A percentile compares a stretch with the other conserved stretches of the same genome.
Conservation (phyloP, 2,888 invertebrate species). For the Zonitis immaculata region DNA sequence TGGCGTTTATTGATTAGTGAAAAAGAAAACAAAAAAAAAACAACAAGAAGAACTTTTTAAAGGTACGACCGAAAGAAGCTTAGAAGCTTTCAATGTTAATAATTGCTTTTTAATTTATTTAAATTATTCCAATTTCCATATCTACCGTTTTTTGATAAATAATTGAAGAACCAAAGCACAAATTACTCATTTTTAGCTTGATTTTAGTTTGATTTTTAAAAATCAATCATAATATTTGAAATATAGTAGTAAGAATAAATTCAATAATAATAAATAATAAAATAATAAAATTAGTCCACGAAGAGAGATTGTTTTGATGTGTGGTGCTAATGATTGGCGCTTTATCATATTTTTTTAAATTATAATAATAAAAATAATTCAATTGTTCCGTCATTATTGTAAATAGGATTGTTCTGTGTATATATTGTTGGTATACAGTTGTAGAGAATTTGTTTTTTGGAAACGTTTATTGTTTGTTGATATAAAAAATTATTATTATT, state of each 20-base stretch:
- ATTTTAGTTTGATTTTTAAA: too few relatives aligned
- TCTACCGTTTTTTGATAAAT: neutral
- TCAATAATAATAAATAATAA: neutral
- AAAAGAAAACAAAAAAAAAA: neutral
- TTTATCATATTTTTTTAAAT: conserved; percentile 14
- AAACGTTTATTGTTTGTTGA: too few relatives aligned
- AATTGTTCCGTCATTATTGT: conserved; percentile 21
- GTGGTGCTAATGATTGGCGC: conserved; percentile 17
- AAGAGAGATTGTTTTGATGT: conserved; percentile 10
- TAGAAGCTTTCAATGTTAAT: neutral
- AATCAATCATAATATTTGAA: too few relatives aligned
- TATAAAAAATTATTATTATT: too few relatives aligned
- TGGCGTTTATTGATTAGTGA: neutral
- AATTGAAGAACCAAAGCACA: neutral
- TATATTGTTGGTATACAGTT: conserved; percentile 21
- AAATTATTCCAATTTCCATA: neutral
- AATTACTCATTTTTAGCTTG: neutral
- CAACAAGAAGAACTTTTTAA: too few relatives aligned
- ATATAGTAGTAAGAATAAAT: neutral
- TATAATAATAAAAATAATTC: too few relatives aligned
- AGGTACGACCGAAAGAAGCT: too few relatives aligned
- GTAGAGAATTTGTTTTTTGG: neutral
- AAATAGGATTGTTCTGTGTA: conserved; percentile 27
- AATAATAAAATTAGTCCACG: neutral
- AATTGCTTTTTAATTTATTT: neutral